Evolutionary conservation across 23 tunicate genomes (phyloP), one percentile per base, ranked within the genome.

Genomic region (Halocynthia aurantium): DNA sequence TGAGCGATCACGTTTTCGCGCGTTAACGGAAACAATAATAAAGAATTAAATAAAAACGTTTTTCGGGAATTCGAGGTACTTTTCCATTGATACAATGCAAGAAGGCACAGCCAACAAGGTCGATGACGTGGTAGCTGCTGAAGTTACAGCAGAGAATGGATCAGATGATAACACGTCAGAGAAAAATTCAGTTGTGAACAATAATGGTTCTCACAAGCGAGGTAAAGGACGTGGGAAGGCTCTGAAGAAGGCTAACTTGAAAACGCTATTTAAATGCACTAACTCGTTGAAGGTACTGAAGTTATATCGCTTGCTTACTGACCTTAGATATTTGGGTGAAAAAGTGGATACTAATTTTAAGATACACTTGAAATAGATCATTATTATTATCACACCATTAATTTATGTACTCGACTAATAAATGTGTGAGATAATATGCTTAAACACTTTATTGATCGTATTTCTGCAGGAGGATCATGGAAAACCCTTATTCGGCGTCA

Each of bases 401-500:
- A 31, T 31, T 31, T 31, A 31, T 31, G 4, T 31, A 31, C 4
- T 31, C 44, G 44, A 31, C 4, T 31, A 4, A 31, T 31, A 31
- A 0, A 31, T 31, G 15, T 58, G 15, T 2, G 63, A 13, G 17
- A 58, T 15, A 13, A 1, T 58, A 58, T 58, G n/a, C 15, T n/a
- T n/a, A 58, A 4, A 1, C 2, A 58, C 17, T 58, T 13, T 58
- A 58, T 2, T 4, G 2, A 58, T 58, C 17, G 63, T 58, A 58
- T 57, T 64, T 64, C 50, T 51, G 0, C 57, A 78, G 80, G 98
- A 94, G 65, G 98, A 94, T 64, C 98, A 94, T 83, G 89, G 93
- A 31, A 80, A 89, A 52, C 95, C 94, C 7, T 51, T 94, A 17
- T 94, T 87, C 88, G 93, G 94, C n/a, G 98, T 94, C 12, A 77